A percentile compares a stretch with the other conserved stretches of the same genome.
These are phyloP conservation scores for Otis tarda DNA, from an alignment of 2,113 vertebrate species.

Conservation along the genomic window DNA sequence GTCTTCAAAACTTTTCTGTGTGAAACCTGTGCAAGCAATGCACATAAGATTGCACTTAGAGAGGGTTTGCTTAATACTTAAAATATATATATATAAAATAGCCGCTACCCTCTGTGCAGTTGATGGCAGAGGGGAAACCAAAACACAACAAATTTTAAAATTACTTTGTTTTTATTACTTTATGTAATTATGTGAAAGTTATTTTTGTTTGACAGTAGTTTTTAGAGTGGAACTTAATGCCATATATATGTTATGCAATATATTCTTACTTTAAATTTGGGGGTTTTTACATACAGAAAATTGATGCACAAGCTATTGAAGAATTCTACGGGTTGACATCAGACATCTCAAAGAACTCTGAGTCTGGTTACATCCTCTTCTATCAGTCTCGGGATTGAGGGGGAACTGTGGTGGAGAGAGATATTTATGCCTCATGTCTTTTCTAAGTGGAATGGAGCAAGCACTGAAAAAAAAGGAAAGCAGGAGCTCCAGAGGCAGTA, in stretches of 20 bases:
- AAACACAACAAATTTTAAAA: background rate
- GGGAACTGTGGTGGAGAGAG: conserved; percentile 41
- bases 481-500: conserved; percentile 72
- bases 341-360: conserved; percentile 87
- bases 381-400: conserved; percentile 85
- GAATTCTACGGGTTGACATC: conserved; percentile 88
- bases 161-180: background rate
- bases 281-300: conserved; percentile 74
- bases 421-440: conserved; percentile 63
- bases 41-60: background rate
- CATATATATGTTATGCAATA: background rate
- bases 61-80: background rate
- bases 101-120: background rate
- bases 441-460: conserved; percentile 67
- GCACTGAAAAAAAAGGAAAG: conserved; percentile 69
- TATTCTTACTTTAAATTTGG: background rate
- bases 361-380: conserved; percentile 88
- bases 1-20: background rate
- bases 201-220: background rate
- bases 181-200: background rate
- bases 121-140: background rate
- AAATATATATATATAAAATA: background rate
- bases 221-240: background rate
- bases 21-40: background rate
- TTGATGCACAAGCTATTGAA: conserved; percentile 88